Evolutionary conservation across 2,888 invertebrate species (phyloP).

Genomic region (Epinotia ramella): DNA sequence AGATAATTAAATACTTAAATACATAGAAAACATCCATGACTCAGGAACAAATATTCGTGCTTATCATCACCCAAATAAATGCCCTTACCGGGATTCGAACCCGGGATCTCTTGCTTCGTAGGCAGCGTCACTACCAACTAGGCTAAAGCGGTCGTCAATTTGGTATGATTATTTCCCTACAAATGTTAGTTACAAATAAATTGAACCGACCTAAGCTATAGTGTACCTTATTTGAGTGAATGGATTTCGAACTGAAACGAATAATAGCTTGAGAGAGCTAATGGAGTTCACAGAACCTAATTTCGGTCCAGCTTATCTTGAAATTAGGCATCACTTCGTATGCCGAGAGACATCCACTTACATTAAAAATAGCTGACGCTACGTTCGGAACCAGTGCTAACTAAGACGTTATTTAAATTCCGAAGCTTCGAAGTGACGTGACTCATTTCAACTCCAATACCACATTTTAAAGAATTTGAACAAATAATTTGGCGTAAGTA

Average conservation of each 20-base stretch:
- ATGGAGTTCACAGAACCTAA: not conserved
- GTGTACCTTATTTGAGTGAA: not conserved
- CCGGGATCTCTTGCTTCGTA: no score
- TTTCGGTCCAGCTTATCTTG: not conserved
- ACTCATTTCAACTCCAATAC: not conserved
- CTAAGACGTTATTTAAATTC: not conserved
- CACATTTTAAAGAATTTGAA: slow-evolving; percentile 15
- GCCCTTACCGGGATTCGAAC: no score
- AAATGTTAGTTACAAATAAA: not conserved
- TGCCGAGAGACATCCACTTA: not conserved
- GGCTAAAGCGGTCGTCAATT: no score
- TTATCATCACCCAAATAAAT: no score
- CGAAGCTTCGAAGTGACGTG: slow-evolving; percentile 6
- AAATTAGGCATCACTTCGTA: not conserved
- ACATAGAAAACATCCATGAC: no score
- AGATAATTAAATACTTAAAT: no score
- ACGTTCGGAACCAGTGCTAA: not conserved
- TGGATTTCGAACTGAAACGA: not conserved
- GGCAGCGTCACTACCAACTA: no score
- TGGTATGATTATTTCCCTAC: not conserved
- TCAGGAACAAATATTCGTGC: no score
- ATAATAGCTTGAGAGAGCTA: not conserved
- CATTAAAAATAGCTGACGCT: not conserved
- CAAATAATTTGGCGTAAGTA: not conserved
- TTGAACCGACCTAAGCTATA: not conserved